Percentiles rank a stretch among this genome's conserved stretches.
Evolutionary conservation across 2,888 invertebrate genomes (phyloP).

Genomic region (Luffia ferchaultella): DNA sequence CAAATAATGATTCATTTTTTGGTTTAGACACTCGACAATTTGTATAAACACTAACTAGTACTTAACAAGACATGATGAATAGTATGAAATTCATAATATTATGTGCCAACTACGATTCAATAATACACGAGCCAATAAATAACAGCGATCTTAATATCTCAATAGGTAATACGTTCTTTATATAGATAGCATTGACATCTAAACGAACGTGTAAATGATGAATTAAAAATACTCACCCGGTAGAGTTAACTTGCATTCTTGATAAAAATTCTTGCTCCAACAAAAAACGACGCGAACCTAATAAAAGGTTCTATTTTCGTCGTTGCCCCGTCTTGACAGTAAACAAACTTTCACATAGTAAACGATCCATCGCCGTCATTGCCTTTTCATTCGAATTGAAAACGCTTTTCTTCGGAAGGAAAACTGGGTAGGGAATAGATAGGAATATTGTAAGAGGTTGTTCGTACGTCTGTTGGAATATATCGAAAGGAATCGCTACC

Average conservation of each 20-base stretch:
- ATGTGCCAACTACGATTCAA: slow-evolving; percentile 24
- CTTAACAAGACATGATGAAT: background rate
- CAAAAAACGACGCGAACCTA: slow-evolving; percentile 36
- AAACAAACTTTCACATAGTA: slow-evolving; percentile 34
- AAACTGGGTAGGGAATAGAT: background rate
- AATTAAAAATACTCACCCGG: background rate
- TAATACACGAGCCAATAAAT: slow-evolving; percentile 24
- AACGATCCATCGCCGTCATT: slow-evolving; percentile 28
- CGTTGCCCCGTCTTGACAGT: slow-evolving; percentile 27
- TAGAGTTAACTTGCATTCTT: background rate
- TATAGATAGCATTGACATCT: background rate
- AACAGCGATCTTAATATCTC: slow-evolving; percentile 29
- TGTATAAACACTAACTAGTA: background rate
- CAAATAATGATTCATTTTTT: slow-evolving; percentile 11
- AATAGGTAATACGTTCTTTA: no score
- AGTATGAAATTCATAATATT: background rate
- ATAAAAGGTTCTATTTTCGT: slow-evolving; percentile 59
- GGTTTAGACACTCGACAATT: background rate
- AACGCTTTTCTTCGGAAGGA: background rate
- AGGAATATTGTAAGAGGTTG: background rate
- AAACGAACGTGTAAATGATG: background rate
- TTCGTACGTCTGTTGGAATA: background rate
- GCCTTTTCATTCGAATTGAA: slow-evolving; percentile 10
- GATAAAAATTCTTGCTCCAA: background rate
- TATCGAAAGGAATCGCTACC: background rate